Conservation (phyloP, 1,140 invertebrate genomes). For the Heliothis subflexa region DNA sequence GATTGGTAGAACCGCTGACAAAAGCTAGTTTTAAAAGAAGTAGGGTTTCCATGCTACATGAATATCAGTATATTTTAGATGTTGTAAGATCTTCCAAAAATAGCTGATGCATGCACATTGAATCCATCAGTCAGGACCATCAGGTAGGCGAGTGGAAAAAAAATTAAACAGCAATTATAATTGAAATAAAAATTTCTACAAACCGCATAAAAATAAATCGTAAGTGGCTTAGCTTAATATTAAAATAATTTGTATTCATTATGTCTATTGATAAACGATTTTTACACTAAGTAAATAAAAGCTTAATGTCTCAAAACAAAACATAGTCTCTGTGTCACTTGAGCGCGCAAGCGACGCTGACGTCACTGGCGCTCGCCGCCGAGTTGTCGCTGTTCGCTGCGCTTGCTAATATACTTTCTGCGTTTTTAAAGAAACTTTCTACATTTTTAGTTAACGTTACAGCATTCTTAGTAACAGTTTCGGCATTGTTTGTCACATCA, state of each 20-base stretch:
- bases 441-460: slow-evolving; percentile 23
- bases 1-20: too few relatives aligned
- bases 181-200: slow-evolving; percentile 47
- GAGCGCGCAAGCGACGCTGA: not conserved
- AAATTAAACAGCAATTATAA: slow-evolving; percentile 38
- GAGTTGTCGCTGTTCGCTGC: not conserved
- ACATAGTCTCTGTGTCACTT: slow-evolving; percentile 9
- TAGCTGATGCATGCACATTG: too few relatives aligned
- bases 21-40: not conserved
- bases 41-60: not conserved
- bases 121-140: too few relatives aligned
- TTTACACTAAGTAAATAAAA: slow-evolving; percentile 39
- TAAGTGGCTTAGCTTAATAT: slow-evolving; percentile 54
- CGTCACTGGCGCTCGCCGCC: not conserved
- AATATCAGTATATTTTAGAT: not conserved
- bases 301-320: slow-evolving; percentile 6
- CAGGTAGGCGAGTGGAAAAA: not conserved
- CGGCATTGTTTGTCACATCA: not conserved
- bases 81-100: not conserved
- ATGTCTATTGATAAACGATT: slow-evolving; percentile 47
- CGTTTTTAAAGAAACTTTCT: slow-evolving; percentile 25
- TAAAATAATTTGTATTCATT: slow-evolving; percentile 53
- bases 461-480: not conserved
- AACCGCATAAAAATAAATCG: slow-evolving; percentile 46
- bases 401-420: not conserved